phyloP scores from a whole-genome alignment of 2,888 invertebrate species.

The Disparrhopalites patrizii region DNA sequence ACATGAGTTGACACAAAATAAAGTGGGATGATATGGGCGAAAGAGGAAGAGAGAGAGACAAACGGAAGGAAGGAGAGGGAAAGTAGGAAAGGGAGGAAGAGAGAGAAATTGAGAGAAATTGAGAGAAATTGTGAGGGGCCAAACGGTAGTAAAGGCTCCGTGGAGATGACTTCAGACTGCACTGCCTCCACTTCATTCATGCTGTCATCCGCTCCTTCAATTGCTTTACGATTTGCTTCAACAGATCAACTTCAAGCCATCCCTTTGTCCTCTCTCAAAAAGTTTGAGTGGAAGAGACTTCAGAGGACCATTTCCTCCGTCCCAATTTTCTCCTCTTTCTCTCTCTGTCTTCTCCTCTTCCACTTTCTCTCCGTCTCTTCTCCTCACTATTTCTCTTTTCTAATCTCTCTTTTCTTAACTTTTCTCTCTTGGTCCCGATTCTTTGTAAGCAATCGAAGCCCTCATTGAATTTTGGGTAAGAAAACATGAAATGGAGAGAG shows the following conservation, averaged over 20 bases:
- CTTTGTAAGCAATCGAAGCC: neutral
- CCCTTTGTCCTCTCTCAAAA: neutral
- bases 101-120: too few species aligned
- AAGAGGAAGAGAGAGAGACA: too few species aligned
- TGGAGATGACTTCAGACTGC: neutral
- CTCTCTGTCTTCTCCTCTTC: neutral
- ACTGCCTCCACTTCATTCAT: neutral
- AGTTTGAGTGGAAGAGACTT: neutral
- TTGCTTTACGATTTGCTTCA: neutral
- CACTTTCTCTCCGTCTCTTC: neutral
- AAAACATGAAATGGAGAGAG: neutral
- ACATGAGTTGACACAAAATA: constrained; percentile 17
- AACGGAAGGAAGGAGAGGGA: too few species aligned
- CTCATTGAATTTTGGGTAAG: too few species aligned
- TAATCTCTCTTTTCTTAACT: too few species aligned
- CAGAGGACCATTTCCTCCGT: neutral
- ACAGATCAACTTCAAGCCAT: neutral
- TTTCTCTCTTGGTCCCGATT: neutral
- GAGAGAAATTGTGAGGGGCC: too few species aligned
- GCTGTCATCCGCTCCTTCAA: constrained; percentile 8
- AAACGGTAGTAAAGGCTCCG: too few species aligned
- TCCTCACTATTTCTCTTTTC: too few species aligned
- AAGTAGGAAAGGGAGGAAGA: too few species aligned
- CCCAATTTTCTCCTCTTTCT: neutral
- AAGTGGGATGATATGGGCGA: neutral